Conservation (phyloP, 1,140 invertebrate species). For the Drosophila leontia region DNA sequence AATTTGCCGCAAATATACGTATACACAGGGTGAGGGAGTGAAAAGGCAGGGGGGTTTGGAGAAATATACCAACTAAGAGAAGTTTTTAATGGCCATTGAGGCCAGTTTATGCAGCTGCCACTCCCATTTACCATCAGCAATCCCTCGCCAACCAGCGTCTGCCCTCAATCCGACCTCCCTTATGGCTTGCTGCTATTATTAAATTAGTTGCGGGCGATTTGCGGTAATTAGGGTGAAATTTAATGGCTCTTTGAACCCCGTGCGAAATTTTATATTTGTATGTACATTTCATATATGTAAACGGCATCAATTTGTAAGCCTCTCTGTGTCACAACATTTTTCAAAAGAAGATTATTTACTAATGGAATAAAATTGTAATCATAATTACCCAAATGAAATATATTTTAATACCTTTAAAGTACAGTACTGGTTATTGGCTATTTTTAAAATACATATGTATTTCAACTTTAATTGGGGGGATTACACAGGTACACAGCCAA, state of each 20-base stretch:
- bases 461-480: not conserved
- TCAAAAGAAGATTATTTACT: too few relatives aligned
- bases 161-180: constrained; percentile 2
- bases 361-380: too few relatives aligned
- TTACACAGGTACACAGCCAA: too few relatives aligned
- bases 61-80: constrained; percentile 39
- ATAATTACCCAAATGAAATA: too few relatives aligned
- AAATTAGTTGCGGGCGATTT: constrained; percentile 83
- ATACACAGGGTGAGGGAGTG: constrained; percentile 10
- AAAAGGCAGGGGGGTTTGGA: not conserved
- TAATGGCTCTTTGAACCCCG: constrained; percentile 60
- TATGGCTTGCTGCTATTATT: constrained; percentile 71
- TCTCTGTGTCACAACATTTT: too few relatives aligned
- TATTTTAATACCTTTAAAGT: too few relatives aligned
- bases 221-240: constrained; percentile 76
- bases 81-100: constrained; percentile 78
- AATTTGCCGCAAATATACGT: constrained; percentile 66
- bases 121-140: constrained; percentile 31
- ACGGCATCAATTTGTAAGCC: not conserved
- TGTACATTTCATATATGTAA: not conserved
- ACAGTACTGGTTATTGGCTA: too few relatives aligned
- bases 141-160: not conserved
- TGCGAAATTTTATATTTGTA: constrained; percentile 9
- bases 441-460: not conserved
- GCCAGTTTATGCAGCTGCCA: constrained; percentile 77